A percentile compares a stretch with the other conserved stretches of the same genome.
Evolutionary conservation across 2,888 invertebrate genomes (phyloP).

Genomic region (Trachelus iudaicus): DNA sequence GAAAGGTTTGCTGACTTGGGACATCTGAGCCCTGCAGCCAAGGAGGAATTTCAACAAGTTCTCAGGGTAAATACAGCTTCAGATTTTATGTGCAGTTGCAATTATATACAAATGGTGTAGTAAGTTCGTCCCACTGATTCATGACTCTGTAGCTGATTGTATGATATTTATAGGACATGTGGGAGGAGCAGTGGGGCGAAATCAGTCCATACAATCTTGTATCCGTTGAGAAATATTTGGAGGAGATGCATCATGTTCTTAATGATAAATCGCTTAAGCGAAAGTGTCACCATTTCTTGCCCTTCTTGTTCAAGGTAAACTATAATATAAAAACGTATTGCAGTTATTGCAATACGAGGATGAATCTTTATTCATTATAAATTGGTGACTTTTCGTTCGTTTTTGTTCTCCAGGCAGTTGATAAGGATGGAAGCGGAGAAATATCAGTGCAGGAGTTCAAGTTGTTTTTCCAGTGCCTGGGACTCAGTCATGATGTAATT

Average conservation of each 20-base stretch:
- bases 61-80: constrained; percentile 71
- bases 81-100: not conserved
- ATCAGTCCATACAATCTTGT: constrained; percentile 84
- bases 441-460: constrained; percentile 86
- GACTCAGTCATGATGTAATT: constrained; percentile 74
- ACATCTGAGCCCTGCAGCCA: constrained; percentile 75
- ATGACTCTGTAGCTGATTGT: not conserved
- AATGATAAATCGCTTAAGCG: constrained; percentile 80
- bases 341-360: not conserved
- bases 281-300: constrained; percentile 81
- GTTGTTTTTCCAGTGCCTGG: constrained; percentile 84
- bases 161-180: constrained; percentile 71
- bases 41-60: constrained; percentile 76
- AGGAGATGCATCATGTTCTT: constrained; percentile 84
- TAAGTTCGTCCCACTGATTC: not conserved
- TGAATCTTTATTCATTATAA: not conserved
- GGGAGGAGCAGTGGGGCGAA: constrained; percentile 88
- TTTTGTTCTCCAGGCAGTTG: constrained; percentile 75
- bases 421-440: constrained; percentile 81
- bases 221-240: constrained; percentile 83
- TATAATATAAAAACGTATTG: constrained; percentile 3
- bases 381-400: constrained; percentile 23
- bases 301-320: constrained; percentile 82
- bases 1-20: constrained; percentile 82
- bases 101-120: not conserved